These are phyloP conservation scores for Drosophila histrio DNA, from an alignment of 2,888 invertebrate genomes.

Conservation along the genomic window DNA sequence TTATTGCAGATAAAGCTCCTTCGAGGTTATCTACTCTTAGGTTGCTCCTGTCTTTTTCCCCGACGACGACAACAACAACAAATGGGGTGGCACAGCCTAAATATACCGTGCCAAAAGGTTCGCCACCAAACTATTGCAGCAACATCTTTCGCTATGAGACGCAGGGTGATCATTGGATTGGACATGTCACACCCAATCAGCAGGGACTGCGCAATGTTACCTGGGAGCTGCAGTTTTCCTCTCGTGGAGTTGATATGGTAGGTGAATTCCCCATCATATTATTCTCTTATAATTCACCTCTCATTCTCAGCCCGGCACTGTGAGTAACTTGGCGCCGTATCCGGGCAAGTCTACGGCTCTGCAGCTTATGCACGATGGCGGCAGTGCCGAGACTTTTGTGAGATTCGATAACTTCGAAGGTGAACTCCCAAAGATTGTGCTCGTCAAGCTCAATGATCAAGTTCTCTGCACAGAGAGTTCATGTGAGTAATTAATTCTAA, in stretches of 20 bases:
- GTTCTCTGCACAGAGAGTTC: constrained; percentile 34
- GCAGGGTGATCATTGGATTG: constrained; percentile 34
- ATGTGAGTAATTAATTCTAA: no score
- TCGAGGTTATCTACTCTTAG: constrained; percentile 22
- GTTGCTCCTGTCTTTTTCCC: constrained; percentile 28
- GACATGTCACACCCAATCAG: constrained; percentile 39
- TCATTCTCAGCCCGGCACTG: constrained; percentile 20
- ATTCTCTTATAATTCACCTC: neutral
- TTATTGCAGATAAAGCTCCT: constrained; percentile 31
- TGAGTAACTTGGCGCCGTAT: constrained; percentile 42
- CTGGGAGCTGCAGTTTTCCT: constrained; percentile 43
- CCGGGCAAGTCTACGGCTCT: constrained; percentile 39
- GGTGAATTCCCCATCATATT: neutral
- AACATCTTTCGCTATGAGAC: constrained; percentile 51
- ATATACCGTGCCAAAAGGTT: constrained; percentile 30
- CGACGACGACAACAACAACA: neutral
- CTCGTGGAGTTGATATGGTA: constrained; percentile 32
- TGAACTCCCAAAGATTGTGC: constrained; percentile 55
- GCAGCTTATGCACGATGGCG: no score
- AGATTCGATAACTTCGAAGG: constrained; percentile 34
- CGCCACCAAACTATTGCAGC: constrained; percentile 52
- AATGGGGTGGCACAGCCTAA: neutral
- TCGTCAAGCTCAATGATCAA: constrained; percentile 43
- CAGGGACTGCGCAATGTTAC: constrained; percentile 36
- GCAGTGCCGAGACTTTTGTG: constrained; percentile 46